Evolutionary conservation across 2,113 vertebrate genomes (phyloP).

Genomic region (Peromyscus californicus): DNA sequence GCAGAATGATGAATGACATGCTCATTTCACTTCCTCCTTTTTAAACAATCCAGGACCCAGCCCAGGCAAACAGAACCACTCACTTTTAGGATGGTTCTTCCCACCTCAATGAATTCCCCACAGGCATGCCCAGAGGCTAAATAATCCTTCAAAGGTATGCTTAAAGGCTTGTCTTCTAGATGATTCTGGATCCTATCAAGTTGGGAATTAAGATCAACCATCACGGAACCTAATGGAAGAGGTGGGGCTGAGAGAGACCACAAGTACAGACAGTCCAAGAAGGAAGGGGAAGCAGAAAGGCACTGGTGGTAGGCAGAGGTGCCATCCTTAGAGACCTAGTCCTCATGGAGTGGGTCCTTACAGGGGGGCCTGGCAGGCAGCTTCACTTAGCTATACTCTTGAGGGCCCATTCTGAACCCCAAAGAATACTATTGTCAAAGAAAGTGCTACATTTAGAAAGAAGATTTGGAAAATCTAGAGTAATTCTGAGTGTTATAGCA

Average conservation of each 20-base stretch:
- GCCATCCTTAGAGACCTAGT: fast-evolving
- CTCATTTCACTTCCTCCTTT: not conserved
- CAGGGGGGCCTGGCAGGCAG: not conserved
- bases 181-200: not conserved
- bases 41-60: not conserved
- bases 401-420: fast-evolving
- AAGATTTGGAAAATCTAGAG: not conserved
- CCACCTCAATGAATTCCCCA: not conserved
- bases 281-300: not conserved
- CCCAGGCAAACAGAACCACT: not conserved
- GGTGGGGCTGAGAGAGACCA: not conserved
- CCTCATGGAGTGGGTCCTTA: fast-evolving
- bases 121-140: not conserved
- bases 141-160: not conserved
- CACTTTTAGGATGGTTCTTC: not conserved
- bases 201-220: not conserved
- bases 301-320: not conserved
- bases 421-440: not conserved
- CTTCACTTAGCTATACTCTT: not conserved
- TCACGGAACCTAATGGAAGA: not conserved
- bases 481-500: not conserved
- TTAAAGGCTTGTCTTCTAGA: not conserved
- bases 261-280: not conserved
- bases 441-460: not conserved
- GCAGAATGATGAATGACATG: not conserved